Base-by-base conservation (phyloP, 2,888 invertebrate genomes). In the Microplitis deprimator region DNA sequence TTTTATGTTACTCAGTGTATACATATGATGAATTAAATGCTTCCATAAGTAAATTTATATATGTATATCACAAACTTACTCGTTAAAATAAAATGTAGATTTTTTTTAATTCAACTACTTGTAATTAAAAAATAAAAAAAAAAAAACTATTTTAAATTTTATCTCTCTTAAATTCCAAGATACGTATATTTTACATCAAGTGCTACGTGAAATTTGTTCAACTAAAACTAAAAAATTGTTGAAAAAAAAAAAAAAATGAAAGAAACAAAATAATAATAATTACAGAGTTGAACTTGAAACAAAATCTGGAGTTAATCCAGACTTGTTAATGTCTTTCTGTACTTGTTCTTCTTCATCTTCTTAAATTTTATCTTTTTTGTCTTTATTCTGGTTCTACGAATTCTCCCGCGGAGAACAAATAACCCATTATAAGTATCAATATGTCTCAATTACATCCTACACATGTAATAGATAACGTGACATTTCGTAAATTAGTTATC, bases 251-350 rank as follows among this genome's bases (percentile, higher is more conserved):
- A 71, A n/a, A 76, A 61, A 20, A 50, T 62, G 16, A 8, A 61
- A n/a, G 10, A 3, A 59, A 59, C n/a, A 73, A 61, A 60, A 60
- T 17, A n/a, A 29, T 60, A n/a, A 60, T 29, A 6, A 64, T 41
- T 16, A 76, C 40, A 62, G 50, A 50, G 38, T 76, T 76, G 68
- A 76, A 76, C 68, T 59, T 65, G 50, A 13, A 61, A 39, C 62
- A n/a, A 62, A 59, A 40, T n/a, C 60, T 13, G 60, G 59, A 70
- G 59, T 70, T 60, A 59, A 70, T 70, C 29, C 20, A 60, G 41
- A 60, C 60, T 60, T 60, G 16, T 40, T 41, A 10, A 68, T 41
- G 8, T 16, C 50, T 10, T 16, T 40, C 6, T 13, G 38, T 16
- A 60, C 60, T 71, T 64, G 60, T 29, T 20, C 62, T 62, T 20